These are phyloP conservation scores for Helicolenus hilgendorfi DNA, from an alignment of 2,797 vertebrate genomes.

Conservation along the genomic window DNA sequence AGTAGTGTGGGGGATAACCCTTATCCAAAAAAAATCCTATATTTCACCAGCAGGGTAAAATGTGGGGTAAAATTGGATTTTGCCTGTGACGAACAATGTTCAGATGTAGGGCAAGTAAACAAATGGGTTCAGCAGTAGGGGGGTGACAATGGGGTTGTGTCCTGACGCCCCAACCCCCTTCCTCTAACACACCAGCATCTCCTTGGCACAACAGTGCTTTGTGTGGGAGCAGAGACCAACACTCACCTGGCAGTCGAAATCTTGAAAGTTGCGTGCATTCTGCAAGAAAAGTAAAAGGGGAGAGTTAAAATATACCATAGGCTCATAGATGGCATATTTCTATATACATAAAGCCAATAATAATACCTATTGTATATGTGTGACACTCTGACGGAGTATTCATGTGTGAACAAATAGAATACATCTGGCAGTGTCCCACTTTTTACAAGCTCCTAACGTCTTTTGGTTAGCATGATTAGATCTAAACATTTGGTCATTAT, in stretches of 20 bases:
- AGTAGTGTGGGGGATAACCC: not conserved
- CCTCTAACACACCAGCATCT: not conserved
- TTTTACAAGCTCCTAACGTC: not conserved
- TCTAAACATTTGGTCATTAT: not conserved
- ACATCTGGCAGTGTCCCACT: not conserved
- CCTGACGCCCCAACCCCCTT: not conserved
- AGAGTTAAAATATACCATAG: not conserved
- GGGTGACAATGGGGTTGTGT: not conserved
- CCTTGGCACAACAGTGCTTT: not conserved
- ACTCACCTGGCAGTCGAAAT: slow-evolving; percentile 98
- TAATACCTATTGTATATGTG: not conserved
- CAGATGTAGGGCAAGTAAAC: slow-evolving; percentile 29
- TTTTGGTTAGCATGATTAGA: not conserved
- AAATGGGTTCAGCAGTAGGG: not conserved
- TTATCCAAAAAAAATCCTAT: not conserved
- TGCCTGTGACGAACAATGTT: not conserved
- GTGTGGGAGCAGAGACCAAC: not conserved
- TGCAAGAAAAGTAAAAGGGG: slow-evolving; percentile 82
- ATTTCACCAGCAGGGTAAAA: not conserved
- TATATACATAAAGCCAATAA: not conserved
- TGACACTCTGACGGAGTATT: not conserved
- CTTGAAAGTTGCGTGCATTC: slow-evolving; percentile 97
- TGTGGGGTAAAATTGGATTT: not conserved
- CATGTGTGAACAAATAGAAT: not conserved
- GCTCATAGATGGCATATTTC: not conserved